Evolutionary conservation across 2,888 invertebrate genomes (phyloP), one percentile per base, ranked within the genome.

Genomic region (Melipona bicolor): DNA sequence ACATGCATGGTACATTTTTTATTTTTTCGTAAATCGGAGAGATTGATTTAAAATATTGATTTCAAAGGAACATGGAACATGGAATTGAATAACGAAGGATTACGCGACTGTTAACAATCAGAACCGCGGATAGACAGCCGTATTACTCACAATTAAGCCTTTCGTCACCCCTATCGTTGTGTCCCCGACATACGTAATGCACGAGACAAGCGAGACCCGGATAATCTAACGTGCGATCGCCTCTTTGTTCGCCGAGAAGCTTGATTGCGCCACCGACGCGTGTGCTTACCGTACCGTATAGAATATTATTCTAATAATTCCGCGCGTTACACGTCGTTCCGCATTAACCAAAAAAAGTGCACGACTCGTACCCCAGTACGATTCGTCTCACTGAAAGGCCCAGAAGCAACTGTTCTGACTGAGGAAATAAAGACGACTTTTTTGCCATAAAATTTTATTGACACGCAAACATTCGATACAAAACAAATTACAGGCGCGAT

Each of bases 231-330:
- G 59, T 17, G 32, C 5, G n/a, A 77, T 69, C 61, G 69, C 17
- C 6, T 50, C 76, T 69, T 77, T 62, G 76, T 69, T 76, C 68
- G 17, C 27, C 59, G 68, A 21, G 76, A 76, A 68, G 59, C 50
- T n/a, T 27, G 56, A 27, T 67, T 76, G 32, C 76, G 19, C 49
- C 43, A 59, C n/a, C n/a, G n/a, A 49, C 32, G 67, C 9, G 5
- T 13, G 3, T 24, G 13, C 27, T n/a, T 15, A 27, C 19, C 15
- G 27, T 15, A 27, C n/a, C 15, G 27, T 59, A 15, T 32, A 3
- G 0, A n/a, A 13, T 56, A 5, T 15, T 32, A 32, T 11, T 11
- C 5, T 11, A 11, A 19, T 69, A 21, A 21, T 13, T 11, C 15
- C 13, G 3, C 17, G 3, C 32, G 3, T 54, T 19, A 3, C 32